Conservation (phyloP, 2,797 vertebrate species). For the Sandelia bainsii region DNA sequence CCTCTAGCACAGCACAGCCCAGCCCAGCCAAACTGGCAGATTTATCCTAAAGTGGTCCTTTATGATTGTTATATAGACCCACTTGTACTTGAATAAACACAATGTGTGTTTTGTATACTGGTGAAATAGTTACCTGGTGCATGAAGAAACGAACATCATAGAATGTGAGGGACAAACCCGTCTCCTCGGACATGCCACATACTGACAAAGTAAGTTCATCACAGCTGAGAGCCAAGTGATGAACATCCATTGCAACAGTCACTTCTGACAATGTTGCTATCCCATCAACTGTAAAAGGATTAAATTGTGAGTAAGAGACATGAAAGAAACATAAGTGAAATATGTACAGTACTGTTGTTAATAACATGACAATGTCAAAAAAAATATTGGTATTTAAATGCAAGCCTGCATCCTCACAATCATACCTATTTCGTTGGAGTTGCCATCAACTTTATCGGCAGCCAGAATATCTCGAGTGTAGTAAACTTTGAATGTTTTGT, state of each 20-base stretch:
- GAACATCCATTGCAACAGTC: conserved; percentile 84
- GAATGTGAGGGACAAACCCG: conserved; percentile 86
- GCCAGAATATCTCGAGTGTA: conserved; percentile 87
- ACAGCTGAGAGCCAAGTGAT: conserved; percentile 93
- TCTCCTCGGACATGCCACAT: conserved; percentile 85
- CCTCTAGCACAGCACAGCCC: neutral
- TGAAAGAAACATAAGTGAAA: neutral
- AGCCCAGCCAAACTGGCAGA: neutral
- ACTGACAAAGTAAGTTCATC: conserved; percentile 94
- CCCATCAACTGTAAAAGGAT: conserved; percentile 72
- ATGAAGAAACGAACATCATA: conserved; percentile 93
- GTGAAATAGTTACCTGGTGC: conserved; percentile 84
- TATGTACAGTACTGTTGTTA: neutral
- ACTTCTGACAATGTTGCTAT: conserved; percentile 79
- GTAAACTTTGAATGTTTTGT: conserved; percentile 88
- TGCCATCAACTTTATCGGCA: conserved; percentile 88
- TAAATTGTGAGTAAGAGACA: neutral
- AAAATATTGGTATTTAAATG: neutral
- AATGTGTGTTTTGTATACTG: neutral
- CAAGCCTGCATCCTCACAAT: neutral
- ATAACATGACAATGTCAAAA: neutral
- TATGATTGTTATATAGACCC: neutral
- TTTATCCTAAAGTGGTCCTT: neutral
- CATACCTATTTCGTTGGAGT: conserved; percentile 90
- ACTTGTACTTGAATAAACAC: neutral